A percentile compares a stretch with the other conserved stretches of the same genome.
Evolutionary conservation across 1,140 invertebrate species (phyloP).

Genomic region (Micrasema minimum): DNA sequence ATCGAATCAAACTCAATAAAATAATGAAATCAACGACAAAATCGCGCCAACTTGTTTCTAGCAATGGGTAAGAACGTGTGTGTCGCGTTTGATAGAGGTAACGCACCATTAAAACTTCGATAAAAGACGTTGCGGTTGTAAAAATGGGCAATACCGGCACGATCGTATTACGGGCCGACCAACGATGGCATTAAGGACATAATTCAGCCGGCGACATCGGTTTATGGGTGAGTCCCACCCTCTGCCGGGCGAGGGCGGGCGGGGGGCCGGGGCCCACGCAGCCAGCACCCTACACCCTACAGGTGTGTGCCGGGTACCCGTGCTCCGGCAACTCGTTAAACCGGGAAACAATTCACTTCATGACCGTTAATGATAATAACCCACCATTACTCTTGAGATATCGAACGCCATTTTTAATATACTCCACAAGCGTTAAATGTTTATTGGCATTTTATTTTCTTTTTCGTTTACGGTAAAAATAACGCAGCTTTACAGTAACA

Average conservation of each 20-base stretch:
- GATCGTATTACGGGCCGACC: slow-evolving; percentile 37
- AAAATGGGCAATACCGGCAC: slow-evolving; percentile 41
- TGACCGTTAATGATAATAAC: no score
- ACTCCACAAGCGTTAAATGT: no score
- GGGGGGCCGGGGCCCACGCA: background rate
- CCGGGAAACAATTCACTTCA: slow-evolving; percentile 8
- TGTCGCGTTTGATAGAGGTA: slow-evolving; percentile 33
- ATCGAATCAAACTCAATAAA: no score
- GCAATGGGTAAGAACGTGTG: background rate
- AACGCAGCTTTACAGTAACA: no score
- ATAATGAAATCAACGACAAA: no score
- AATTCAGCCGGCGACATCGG: slow-evolving; percentile 37
- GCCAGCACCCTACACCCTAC: no score
- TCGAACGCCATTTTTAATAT: no score
- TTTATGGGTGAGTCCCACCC: slow-evolving; percentile 18
- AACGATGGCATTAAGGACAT: slow-evolving; percentile 34
- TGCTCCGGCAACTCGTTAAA: background rate
- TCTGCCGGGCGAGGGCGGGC: slow-evolving; percentile 15
- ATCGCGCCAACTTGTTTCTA: background rate
- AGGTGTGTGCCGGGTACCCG: no score
- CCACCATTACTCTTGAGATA: no score
- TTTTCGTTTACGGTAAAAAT: no score
- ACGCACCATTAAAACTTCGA: slow-evolving; percentile 48
- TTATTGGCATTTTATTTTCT: no score
- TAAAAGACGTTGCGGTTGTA: slow-evolving; percentile 48